phyloP scores from a whole-genome alignment of 2,797 vertebrate genomes.

The Myotis planiceps region DNA sequence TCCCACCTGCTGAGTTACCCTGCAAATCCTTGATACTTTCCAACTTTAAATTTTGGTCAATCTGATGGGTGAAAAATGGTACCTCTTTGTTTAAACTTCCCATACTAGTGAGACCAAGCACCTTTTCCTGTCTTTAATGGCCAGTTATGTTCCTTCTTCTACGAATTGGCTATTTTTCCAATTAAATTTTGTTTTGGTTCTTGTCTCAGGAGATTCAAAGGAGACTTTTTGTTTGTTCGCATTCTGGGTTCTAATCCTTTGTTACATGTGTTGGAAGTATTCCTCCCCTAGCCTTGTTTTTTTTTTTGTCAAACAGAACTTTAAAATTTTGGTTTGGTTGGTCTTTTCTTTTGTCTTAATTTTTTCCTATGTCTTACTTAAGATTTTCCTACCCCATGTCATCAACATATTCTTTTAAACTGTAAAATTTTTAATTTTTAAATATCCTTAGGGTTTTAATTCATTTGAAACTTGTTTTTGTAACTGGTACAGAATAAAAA shows the following conservation, averaged over 20 bases:
- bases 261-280: background rate
- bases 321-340: background rate
- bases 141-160: conserved; percentile 12
- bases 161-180: background rate
- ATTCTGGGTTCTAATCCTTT: background rate
- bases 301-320: background rate
- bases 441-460: background rate
- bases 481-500: background rate
- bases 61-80: background rate
- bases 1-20: background rate
- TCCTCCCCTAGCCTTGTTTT: background rate
- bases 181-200: background rate
- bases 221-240: background rate
- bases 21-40: background rate
- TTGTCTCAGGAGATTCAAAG: background rate
- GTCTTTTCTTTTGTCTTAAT: background rate
- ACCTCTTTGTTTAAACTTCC: background rate
- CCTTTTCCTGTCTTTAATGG: background rate
- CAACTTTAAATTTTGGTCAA: background rate
- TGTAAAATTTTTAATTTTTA: background rate
- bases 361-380: background rate
- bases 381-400: background rate
- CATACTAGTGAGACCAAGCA: background rate
- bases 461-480: background rate
- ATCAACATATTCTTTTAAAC: background rate